Conservation (phyloP, 2,888 invertebrate species). For the Leistus spinibarbis region DNA sequence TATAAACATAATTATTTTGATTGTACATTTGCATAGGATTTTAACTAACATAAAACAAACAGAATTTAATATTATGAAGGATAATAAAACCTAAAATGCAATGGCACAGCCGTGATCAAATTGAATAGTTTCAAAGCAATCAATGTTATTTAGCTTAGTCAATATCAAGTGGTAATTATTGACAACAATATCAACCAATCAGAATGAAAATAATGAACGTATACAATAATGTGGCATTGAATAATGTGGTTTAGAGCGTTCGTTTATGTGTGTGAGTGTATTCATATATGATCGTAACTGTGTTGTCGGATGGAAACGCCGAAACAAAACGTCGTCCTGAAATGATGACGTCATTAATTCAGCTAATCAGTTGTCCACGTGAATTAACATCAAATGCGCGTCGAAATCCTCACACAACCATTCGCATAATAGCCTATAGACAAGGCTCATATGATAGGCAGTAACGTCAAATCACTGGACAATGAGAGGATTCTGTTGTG, state of each 20-base stretch:
- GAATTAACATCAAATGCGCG: constrained; percentile 16
- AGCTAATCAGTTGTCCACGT: constrained; percentile 36
- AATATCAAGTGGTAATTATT: neutral
- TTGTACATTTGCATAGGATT: too few relatives aligned
- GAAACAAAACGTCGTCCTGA: constrained; percentile 6
- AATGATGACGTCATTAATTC: constrained; percentile 23
- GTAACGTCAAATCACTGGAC: neutral
- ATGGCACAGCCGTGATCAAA: neutral
- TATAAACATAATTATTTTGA: too few relatives aligned
- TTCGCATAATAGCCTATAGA: neutral
- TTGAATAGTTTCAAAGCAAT: neutral
- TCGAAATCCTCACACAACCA: neutral
- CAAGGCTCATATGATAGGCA: neutral
- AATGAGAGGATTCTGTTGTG: neutral
- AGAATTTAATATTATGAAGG: too few relatives aligned
- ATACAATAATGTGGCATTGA: neutral
- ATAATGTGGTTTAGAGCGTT: neutral
- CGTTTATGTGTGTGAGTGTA: neutral
- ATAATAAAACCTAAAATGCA: neutral
- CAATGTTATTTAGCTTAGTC: neutral
- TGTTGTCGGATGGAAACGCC: neutral
- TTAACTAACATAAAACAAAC: too few relatives aligned
- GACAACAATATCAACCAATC: neutral
- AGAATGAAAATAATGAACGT: neutral
- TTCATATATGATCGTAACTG: neutral